Conservation (phyloP, 2,888 invertebrate species). For the Dorcus parallelipipedus region DNA sequence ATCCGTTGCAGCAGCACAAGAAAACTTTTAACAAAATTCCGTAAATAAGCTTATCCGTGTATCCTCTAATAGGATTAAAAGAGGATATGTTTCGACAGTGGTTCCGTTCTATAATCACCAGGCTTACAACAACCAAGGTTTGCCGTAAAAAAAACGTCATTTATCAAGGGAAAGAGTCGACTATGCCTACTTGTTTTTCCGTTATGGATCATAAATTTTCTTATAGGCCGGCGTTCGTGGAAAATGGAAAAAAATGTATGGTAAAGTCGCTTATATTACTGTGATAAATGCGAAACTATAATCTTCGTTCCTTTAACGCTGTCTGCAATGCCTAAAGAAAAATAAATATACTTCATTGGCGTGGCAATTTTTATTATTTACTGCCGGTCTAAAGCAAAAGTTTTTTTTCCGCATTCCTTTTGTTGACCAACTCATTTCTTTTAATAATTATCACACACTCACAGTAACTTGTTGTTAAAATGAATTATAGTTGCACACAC, state of each 20-base stretch:
- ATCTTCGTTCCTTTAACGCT: constrained; percentile 7
- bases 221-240: constrained; percentile 26
- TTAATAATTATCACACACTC: no score
- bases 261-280: constrained; percentile 14
- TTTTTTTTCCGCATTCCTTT: no score
- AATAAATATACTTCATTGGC: neutral
- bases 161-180: constrained; percentile 33
- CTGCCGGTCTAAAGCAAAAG: neutral
- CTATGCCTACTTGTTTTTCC: constrained; percentile 28
- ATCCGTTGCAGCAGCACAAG: constrained; percentile 1
- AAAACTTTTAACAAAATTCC: constrained; percentile 16
- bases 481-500: no score
- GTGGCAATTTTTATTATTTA: neutral
- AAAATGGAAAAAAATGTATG: constrained; percentile 20
- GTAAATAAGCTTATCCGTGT: constrained; percentile 18
- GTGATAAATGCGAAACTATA: constrained; percentile 21
- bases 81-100: constrained; percentile 14
- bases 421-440: no score
- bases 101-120: constrained; percentile 16
- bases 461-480: no score
- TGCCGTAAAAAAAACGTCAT: constrained; percentile 27
- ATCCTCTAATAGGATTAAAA: constrained; percentile 27
- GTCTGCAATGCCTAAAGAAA: neutral
- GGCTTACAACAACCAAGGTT: constrained; percentile 20
- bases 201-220: constrained; percentile 35